Percentiles rank a stretch among this genome's conserved stretches.
Evolutionary conservation across 2,113 vertebrate genomes (phyloP).

Genomic region (Tapirus terrestris): DNA sequence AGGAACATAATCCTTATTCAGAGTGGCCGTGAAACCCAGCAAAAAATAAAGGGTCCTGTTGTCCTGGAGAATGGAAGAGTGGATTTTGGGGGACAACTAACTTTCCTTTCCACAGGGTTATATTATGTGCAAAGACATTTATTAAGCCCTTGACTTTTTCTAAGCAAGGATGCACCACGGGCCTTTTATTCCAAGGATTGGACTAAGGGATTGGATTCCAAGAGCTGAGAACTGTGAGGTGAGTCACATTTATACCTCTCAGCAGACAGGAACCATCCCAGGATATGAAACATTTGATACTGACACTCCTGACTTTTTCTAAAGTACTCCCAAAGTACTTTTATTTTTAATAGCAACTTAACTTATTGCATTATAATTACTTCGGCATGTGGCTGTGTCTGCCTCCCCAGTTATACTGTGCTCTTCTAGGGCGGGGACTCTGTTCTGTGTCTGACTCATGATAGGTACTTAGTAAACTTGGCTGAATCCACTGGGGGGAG

Average conservation of each 20-base stretch:
- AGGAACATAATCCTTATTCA: neutral
- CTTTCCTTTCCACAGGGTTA: neutral
- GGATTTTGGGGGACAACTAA: neutral
- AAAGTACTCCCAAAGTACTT: conserved; percentile 64
- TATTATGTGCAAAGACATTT: neutral
- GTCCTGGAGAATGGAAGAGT: neutral
- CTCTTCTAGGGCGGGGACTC: conserved; percentile 56
- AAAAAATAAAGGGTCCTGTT: neutral
- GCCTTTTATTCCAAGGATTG: neutral
- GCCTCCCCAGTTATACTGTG: conserved; percentile 63
- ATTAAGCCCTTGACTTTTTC: conserved; percentile 8
- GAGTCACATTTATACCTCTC: neutral
- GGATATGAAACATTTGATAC: neutral
- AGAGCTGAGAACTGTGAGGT: neutral
- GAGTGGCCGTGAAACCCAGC: neutral
- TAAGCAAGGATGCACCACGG: neutral
- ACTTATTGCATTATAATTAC: conserved; percentile 75
- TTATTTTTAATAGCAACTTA: conserved; percentile 72
- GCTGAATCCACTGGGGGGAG: conserved; percentile 9
- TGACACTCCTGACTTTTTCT: neutral
- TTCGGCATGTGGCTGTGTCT: conserved; percentile 56
- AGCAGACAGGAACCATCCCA: neutral
- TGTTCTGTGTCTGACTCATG: conserved; percentile 74
- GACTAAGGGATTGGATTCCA: neutral
- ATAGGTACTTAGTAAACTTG: conserved; percentile 64